These are phyloP conservation scores for Zosterops japonicus DNA, from an alignment of 2,113 vertebrate genomes.

Conservation along the genomic window DNA sequence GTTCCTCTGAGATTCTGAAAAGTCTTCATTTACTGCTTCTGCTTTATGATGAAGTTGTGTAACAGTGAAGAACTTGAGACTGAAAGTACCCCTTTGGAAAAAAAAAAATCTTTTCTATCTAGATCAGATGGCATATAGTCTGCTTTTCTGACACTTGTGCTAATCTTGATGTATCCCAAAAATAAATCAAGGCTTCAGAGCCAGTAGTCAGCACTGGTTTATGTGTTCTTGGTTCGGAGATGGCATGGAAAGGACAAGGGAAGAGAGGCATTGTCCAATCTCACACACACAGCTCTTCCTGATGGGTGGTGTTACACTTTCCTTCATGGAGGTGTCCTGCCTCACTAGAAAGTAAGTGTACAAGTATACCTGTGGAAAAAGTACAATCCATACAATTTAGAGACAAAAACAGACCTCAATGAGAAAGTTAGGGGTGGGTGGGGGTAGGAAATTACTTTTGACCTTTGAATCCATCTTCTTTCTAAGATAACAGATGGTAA, in stretches of 20 bases:
- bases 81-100: background rate
- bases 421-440: fast-evolving
- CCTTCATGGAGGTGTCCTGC: background rate
- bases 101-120: background rate
- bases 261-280: background rate
- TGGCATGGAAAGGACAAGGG: too few species aligned
- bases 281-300: background rate
- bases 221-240: background rate
- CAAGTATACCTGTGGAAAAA: background rate
- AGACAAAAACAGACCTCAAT: background rate
- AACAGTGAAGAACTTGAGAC: background rate
- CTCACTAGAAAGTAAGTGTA: background rate
- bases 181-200: background rate
- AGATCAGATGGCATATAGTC: background rate
- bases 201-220: background rate
- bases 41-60: background rate
- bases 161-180: background rate
- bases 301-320: background rate
- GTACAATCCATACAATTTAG: background rate
- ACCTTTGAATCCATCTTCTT: background rate
- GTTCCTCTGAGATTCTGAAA: background rate
- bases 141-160: background rate
- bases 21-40: background rate
- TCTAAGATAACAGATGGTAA: background rate
- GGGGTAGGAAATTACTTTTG: background rate